Evolutionary conservation across 2,113 vertebrate species (phyloP), one percentile per base, ranked within the genome.

Genomic region (Megalops atlanticus): DNA sequence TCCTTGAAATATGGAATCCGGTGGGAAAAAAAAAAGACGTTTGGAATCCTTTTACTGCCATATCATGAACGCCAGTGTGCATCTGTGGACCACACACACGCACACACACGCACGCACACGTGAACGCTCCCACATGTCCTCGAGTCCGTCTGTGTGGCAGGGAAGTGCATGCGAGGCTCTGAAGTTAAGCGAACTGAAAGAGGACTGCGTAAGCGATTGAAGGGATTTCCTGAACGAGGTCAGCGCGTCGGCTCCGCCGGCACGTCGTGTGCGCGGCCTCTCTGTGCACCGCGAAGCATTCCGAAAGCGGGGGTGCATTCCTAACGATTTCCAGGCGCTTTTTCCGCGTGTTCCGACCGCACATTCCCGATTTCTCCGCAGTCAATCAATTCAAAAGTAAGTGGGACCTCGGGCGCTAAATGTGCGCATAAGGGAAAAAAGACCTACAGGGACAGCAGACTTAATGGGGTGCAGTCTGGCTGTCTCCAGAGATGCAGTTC

Each of bases 341-440:
- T 0, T 18, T 45, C 52, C 45, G 41, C 64, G 24, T 70, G 24
- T 21, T 81, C 54, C 39, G 39, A 76, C n/a, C 15, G 18, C 38
- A 86, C 77, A 79, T 80, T 80, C 82, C 5, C 81, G 70, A 79
- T 76, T 80, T 84, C 33, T 27, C 38, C 6, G 43, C 43, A n/a
- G 24, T 33, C 41, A 52, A 10, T 77, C 31, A 82, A 35, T 73
- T 70, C 58, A 14, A 24, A 73, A 49, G 3, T 49, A 35, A 79
- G 45, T 15, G 45, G 36, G 5, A 11, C 3, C 12, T 18, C n/a
- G 10, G 71, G 27, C 36, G 45, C 12, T 1, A 58, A 43, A 14
- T 47, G n/a, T 76, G 40, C 12, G 43, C 31, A 15, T 27, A 18
- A 24, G 74, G 74, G 5, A 11, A 31, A 33, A 40, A 7, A 24